A percentile compares a stretch with the other conserved stretches of the same genome.
phyloP scores from a whole-genome alignment of 2,797 vertebrate genomes.

The Sciurus vulgaris region DNA sequence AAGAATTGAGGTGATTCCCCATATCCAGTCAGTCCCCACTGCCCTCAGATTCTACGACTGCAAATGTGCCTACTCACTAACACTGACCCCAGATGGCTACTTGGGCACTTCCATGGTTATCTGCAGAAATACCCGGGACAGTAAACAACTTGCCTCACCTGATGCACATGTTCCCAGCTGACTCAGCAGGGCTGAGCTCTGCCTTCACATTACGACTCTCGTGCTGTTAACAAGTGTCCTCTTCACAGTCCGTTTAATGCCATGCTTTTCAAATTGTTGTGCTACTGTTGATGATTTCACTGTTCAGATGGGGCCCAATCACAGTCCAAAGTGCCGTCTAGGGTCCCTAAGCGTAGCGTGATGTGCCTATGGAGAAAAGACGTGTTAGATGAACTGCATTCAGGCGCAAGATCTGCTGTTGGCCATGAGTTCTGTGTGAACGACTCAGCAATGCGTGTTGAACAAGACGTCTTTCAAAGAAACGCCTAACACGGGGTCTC shows the following conservation, averaged over 20 bases:
- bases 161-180: fast-evolving
- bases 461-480: background rate
- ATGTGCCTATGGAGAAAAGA: background rate
- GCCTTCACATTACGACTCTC: fast-evolving
- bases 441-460: background rate
- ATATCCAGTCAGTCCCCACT: background rate
- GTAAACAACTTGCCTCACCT: fast-evolving
- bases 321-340: background rate
- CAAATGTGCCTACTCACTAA: background rate
- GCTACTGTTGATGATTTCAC: no score
- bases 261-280: background rate
- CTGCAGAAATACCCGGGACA: background rate
- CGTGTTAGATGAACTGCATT: background rate
- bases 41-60: background rate
- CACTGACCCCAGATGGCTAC: background rate
- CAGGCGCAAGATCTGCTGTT: background rate
- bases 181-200: fast-evolving
- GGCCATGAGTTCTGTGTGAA: background rate
- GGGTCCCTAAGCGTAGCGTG: fast-evolving
- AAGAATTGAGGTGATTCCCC: background rate
- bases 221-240: background rate
- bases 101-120: background rate
- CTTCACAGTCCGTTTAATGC: background rate
- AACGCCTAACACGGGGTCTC: background rate
- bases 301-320: background rate